Evolutionary conservation across 2,888 invertebrate genomes (phyloP).

Genomic region (Latrodectus hesperus): DNA sequence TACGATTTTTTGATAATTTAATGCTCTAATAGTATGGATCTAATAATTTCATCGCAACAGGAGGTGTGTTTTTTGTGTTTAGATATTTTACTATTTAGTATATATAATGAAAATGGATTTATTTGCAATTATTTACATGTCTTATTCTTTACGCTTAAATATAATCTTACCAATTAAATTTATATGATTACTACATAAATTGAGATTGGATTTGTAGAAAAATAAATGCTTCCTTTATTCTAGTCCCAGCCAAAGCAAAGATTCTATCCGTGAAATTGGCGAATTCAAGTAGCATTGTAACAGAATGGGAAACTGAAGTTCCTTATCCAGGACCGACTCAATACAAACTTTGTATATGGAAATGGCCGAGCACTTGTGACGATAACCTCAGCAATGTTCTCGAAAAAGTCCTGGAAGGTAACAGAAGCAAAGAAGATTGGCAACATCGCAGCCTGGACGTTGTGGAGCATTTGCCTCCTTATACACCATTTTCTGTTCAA

Average conservation of each 20-base stretch:
- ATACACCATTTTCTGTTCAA: slow-evolving; percentile 20
- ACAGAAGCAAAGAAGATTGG: slow-evolving; percentile 16
- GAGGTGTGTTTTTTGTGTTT: too few relatives aligned
- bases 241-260: slow-evolving; percentile 34
- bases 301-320: slow-evolving; percentile 6
- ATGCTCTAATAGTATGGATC: too few relatives aligned
- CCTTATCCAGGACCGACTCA: slow-evolving; percentile 37
- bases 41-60: too few relatives aligned
- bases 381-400: neutral
- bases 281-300: neutral
- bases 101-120: too few relatives aligned
- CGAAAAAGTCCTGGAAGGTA: neutral
- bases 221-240: neutral
- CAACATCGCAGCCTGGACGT: neutral
- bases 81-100: too few relatives aligned
- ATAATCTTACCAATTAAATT: too few relatives aligned
- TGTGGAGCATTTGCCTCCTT: slow-evolving; percentile 15
- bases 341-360: slow-evolving; percentile 11
- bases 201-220: too few relatives aligned
- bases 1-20: too few relatives aligned
- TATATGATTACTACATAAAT: too few relatives aligned
- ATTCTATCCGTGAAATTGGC: neutral
- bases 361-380: neutral
- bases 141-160: too few relatives aligned
- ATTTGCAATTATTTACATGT: too few relatives aligned